Conservation (phyloP, 1,140 invertebrate genomes). For the Amyelois transitella region DNA sequence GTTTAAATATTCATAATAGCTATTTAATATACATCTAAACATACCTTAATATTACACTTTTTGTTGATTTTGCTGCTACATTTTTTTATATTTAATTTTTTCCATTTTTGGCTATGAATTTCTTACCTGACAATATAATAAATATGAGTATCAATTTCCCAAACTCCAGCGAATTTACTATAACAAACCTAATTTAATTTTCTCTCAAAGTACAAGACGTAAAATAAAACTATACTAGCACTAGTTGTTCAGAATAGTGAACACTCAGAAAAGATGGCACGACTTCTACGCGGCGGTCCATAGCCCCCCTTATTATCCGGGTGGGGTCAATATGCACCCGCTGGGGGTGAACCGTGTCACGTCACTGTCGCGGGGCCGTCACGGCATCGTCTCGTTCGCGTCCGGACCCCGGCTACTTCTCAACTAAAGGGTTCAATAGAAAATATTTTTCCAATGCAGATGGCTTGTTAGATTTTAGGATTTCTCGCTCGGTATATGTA, state of each 20-base stretch:
- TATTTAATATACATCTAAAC: too few relatives aligned
- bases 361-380: conserved; percentile 63
- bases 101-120: too few relatives aligned
- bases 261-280: conserved; percentile 31
- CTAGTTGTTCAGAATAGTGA: conserved; percentile 8
- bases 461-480: not conserved
- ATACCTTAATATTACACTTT: too few relatives aligned
- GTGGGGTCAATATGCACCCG: conserved; percentile 31
- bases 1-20: too few relatives aligned
- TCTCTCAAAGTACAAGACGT: not conserved
- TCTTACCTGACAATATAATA: too few relatives aligned
- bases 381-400: conserved; percentile 50
- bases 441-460: conserved; percentile 20
- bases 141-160: too few relatives aligned
- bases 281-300: conserved; percentile 27
- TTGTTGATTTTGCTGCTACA: too few relatives aligned
- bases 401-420: conserved; percentile 41
- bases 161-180: too few relatives aligned
- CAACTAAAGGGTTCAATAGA: conserved; percentile 42
- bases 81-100: too few relatives aligned
- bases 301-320: conserved; percentile 48
- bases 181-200: not conserved
- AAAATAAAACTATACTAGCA: not conserved
- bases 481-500: not conserved
- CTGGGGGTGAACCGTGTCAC: conserved; percentile 40